These are phyloP conservation scores for Agelas oroides DNA, from an alignment of 37 sponge, comb jelly and placozoan species.

Conservation along the genomic window DNA sequence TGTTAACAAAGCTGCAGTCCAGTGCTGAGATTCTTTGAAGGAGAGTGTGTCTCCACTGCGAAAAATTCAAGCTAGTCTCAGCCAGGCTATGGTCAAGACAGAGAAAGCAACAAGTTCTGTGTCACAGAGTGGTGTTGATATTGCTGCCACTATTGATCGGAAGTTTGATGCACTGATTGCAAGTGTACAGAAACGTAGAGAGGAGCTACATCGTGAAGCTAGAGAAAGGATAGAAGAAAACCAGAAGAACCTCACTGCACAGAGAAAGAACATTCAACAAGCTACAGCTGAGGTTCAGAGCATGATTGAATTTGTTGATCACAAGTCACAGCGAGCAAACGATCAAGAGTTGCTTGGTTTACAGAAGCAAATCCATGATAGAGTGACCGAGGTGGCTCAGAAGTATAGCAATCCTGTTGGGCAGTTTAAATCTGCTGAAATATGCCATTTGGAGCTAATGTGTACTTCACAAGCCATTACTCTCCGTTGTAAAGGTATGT, in stretches of 20 bases:
- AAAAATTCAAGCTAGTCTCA: not conserved
- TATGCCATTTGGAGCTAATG: too few species aligned
- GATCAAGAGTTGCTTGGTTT: conserved; percentile 4
- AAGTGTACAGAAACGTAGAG: not conserved
- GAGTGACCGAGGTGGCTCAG: not conserved
- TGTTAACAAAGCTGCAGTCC: conserved; percentile 8
- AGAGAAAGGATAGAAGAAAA: not conserved
- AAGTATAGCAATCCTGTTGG: not conserved
- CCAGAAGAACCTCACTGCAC: not conserved
- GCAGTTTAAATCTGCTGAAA: too few species aligned
- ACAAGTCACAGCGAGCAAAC: not conserved
- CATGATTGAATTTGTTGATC: not conserved
- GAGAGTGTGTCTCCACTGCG: not conserved
- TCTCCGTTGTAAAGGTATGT: too few species aligned
- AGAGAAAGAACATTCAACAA: conserved; percentile 5
- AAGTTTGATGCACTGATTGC: not conserved
- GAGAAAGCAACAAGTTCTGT: too few species aligned
- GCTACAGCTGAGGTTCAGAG: conserved; percentile 1
- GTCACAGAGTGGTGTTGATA: not conserved
- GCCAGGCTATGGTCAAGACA: not conserved
- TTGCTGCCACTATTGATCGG: not conserved
- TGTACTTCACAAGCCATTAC: too few species aligned
- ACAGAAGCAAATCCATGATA: conserved; percentile 1
- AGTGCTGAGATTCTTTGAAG: not conserved
- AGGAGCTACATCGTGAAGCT: not conserved